Evolutionary conservation across 1,140 invertebrate species (phyloP).

Genomic region (Phthorimaea operculella): DNA sequence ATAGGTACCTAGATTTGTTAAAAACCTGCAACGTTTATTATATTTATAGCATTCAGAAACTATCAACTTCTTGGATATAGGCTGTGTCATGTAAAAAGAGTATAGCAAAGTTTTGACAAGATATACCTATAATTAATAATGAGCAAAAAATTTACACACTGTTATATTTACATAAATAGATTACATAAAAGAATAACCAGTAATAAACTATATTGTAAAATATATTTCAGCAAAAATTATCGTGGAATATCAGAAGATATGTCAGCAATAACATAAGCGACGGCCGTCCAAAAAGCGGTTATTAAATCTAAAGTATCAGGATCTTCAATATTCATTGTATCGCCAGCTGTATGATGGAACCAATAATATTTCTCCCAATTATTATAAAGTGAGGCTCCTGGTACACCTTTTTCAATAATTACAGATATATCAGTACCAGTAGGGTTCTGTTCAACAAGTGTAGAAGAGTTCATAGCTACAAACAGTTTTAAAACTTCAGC

Average conservation of each 20-base stretch:
- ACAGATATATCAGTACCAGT: constrained; percentile 75
- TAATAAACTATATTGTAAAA: too few species aligned
- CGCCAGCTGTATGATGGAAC: constrained; percentile 84
- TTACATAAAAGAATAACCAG: too few species aligned
- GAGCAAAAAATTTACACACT: too few species aligned
- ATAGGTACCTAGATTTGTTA: too few species aligned
- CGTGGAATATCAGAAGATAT: constrained; percentile 75
- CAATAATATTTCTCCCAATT: constrained; percentile 82
- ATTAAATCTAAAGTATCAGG: constrained; percentile 74
- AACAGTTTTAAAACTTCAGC: constrained; percentile 71
- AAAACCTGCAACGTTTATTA: too few species aligned
- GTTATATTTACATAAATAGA: too few species aligned
- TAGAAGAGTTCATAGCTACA: constrained; percentile 50
- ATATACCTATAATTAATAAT: too few species aligned
- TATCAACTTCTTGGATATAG: too few species aligned
- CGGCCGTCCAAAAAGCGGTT: constrained; percentile 80
- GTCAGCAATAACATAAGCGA: constrained; percentile 79
- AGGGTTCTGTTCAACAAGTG: constrained; percentile 40
- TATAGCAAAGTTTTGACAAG: too few species aligned
- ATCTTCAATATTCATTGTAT: constrained; percentile 81
- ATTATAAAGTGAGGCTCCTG: constrained; percentile 75
- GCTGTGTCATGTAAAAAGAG: too few species aligned
- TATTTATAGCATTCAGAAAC: too few species aligned
- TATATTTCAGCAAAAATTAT: too few species aligned
- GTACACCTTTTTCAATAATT: constrained; percentile 73